A percentile compares a stretch with the other conserved stretches of the same genome.
phyloP scores from a whole-genome alignment of 2,113 vertebrate genomes.

The Alligator mississippiensis region DNA sequence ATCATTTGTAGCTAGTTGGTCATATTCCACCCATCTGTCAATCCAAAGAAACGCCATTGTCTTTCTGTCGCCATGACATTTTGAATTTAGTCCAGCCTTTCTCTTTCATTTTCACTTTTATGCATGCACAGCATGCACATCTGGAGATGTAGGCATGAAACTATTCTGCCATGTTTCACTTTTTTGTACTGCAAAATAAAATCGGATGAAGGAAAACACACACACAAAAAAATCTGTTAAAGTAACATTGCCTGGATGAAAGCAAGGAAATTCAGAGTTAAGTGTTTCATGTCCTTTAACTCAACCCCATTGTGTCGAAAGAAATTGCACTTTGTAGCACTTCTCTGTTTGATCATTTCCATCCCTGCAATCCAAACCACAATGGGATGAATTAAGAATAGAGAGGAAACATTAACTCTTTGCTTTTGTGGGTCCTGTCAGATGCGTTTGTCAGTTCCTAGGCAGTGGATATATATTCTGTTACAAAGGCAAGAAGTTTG shows the following conservation, averaged over 20 bases:
- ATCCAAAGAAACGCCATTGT: background rate
- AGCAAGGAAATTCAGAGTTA: constrained; percentile 53
- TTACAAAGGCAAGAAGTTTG: background rate
- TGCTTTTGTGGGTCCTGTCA: constrained; percentile 43
- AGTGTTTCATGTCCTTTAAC: constrained; percentile 45
- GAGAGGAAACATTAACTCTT: constrained; percentile 49
- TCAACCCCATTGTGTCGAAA: constrained; percentile 60
- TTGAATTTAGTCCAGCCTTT: background rate
- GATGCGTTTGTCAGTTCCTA: background rate
- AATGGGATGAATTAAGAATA: constrained; percentile 53
- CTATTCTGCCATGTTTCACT: background rate
- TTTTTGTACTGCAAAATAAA: background rate
- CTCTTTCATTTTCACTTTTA: background rate
- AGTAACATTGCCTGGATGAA: constrained; percentile 32
- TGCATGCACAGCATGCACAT: background rate
- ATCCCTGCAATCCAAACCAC: constrained; percentile 54
- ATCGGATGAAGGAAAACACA: background rate
- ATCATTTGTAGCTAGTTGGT: background rate
- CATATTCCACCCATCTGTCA: background rate
- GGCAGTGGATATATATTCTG: too few species aligned
- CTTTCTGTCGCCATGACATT: background rate
- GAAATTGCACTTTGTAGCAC: constrained; percentile 58
- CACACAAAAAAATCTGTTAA: constrained; percentile 39
- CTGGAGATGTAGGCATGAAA: background rate
- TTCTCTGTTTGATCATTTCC: constrained; percentile 48